Base-by-base conservation (phyloP, 92 coral and sea anemone species). In the Paramuricea clavata region DNA sequence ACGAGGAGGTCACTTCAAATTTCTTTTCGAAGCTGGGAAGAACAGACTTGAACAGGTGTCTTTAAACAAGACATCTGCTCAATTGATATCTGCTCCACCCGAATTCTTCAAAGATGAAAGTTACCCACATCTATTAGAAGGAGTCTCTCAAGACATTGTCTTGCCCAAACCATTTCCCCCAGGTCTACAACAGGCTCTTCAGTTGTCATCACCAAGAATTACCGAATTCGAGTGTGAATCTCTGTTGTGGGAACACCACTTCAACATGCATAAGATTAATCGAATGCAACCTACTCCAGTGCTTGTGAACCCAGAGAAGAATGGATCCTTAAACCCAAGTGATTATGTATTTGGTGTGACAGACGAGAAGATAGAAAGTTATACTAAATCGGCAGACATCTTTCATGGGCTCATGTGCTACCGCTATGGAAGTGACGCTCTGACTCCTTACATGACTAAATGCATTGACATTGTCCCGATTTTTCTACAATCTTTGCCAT, bases 241-340 rank as follows among this genome's bases (percentile, higher is more conserved):
- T 43, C 50, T 39, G 28, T 50, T 91, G 26, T 91, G 89, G 91
- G 75, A 67, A 23, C 80, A 82, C 15, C 89, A 91, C 65, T 87
- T 62, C 83, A 76, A 69, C 26, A 83, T 91, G 91, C 91, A 91
- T 72, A 77, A 82, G 28, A 9, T 77, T 13, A 74, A 85, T 62
- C 39, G 93, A 16, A 87, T 69, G 21, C 91, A 91, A 27, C 93
- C 93, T 16, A 79, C 75, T 76, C 93, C 93, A 26, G 34, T 32
- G 17, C 25, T 71, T 1, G 25, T 32, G 22, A 34, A 47, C 6
- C 15, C 11, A 25, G 21, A 62, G 54, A 30, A 36, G 69, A 49
- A 65, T 26, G 77, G 85, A 47, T 86, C 89, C 9, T 17, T 74
- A 12, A 13, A 34, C 27, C 12, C 81, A 41, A 87, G 54, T 49